A percentile compares a stretch with the other conserved stretches of the same genome.
Conservation (phyloP, 2,797 vertebrate species). For the Hypotaenidia philippensis region DNA sequence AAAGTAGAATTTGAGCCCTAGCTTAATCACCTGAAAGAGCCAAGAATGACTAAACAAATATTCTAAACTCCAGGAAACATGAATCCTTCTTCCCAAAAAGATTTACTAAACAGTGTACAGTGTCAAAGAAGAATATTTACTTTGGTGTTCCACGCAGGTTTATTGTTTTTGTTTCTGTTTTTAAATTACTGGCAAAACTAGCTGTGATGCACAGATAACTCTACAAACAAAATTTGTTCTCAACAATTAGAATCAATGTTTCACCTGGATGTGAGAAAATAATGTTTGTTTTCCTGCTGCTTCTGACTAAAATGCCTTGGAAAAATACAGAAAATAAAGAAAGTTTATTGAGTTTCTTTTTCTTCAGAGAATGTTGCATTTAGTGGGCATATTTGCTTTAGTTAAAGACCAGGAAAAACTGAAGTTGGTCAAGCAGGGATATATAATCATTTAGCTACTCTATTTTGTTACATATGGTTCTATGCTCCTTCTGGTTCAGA, state of each 20-base stretch:
- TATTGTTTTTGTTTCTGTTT: background rate
- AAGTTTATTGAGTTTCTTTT: background rate
- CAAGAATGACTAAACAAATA: background rate
- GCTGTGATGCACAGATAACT: background rate
- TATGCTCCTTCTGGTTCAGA: background rate
- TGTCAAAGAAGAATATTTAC: background rate
- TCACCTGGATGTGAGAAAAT: background rate
- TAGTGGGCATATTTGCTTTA: background rate
- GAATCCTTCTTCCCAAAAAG: background rate
- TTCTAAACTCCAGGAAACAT: background rate
- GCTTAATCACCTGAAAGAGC: background rate
- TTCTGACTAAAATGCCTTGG: background rate
- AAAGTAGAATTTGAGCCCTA: background rate
- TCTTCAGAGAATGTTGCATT: background rate
- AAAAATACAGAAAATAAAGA: background rate
- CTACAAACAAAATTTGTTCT: background rate
- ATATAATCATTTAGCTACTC: background rate
- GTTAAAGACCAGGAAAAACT: background rate
- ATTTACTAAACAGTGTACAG: background rate
- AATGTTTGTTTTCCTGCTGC: background rate
- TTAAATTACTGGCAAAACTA: background rate
- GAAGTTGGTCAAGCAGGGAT: rapidly evolving
- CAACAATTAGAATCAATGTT: background rate
- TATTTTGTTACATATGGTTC: background rate
- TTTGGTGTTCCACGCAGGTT: background rate